phyloP scores from a whole-genome alignment of 2,113 vertebrate species.

The Zosterops hypoxanthus region DNA sequence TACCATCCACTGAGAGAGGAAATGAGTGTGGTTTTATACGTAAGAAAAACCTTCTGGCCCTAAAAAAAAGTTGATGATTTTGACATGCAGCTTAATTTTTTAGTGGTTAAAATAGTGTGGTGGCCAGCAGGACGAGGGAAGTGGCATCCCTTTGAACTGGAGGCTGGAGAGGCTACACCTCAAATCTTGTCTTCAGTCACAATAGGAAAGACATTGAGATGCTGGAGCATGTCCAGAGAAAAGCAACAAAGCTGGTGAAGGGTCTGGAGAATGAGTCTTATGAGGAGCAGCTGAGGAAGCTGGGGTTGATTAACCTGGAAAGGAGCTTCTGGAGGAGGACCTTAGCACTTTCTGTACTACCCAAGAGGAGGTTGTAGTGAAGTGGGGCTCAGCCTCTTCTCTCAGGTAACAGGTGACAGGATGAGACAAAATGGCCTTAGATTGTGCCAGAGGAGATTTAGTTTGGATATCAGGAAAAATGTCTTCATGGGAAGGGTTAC shows the following conservation, averaged over 20 bases:
- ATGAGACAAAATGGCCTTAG: not conserved
- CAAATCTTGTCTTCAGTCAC: not conserved
- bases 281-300: not conserved
- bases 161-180: not conserved
- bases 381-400: not conserved
- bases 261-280: not conserved
- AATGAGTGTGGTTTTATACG: not conserved
- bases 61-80: not conserved
- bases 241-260: not conserved
- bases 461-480: not conserved
- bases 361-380: not conserved
- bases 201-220: not conserved
- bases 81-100: not conserved
- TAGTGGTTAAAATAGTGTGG: not conserved
- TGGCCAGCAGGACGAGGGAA: not conserved
- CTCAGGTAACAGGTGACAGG: no score
- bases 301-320: not conserved
- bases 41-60: not conserved
- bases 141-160: fast-evolving
- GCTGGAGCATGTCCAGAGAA: not conserved
- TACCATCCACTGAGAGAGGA: not conserved
- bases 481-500: not conserved
- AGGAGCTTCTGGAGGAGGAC: not conserved
- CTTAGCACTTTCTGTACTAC: not conserved
- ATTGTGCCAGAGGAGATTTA: not conserved